Conservation (phyloP, 2,113 vertebrate species). For the Paedocypris sp. region DNA sequence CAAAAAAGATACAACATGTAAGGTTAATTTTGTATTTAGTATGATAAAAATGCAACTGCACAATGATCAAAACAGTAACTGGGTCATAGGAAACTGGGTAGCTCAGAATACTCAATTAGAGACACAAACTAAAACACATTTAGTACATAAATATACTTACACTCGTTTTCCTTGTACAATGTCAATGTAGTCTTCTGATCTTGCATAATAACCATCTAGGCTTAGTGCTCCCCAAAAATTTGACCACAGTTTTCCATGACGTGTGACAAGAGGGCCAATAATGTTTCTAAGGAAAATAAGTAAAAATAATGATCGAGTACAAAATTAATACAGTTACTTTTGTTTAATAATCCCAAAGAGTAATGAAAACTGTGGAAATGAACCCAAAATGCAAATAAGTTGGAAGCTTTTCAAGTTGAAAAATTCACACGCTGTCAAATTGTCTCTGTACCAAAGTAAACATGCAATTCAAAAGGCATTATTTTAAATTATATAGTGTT, state of each 20-base stretch:
- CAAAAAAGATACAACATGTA: constrained; percentile 32
- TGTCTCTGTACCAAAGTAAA: constrained; percentile 21
- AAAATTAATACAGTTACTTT: constrained; percentile 42
- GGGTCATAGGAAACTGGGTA: too few species aligned
- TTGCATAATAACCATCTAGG: constrained; percentile 90
- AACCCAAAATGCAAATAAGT: too few species aligned
- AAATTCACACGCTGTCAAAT: constrained; percentile 20
- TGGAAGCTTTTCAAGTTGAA: constrained; percentile 8
- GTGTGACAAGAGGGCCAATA: constrained; percentile 85
- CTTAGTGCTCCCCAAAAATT: constrained; percentile 97
- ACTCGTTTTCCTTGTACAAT: constrained; percentile 89
- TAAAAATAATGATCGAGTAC: constrained; percentile 24
- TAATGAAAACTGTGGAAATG: too few species aligned
- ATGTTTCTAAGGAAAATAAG: constrained; percentile 76
- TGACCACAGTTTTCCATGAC: constrained; percentile 92
- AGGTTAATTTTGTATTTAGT: too few species aligned
- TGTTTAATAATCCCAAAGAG: too few species aligned
- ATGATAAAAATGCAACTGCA: too few species aligned
- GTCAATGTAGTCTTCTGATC: constrained; percentile 93
- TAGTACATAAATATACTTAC: constrained; percentile 73
- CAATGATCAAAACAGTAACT: background rate
- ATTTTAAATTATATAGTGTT: constrained; percentile 36
- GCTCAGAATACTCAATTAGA: too few species aligned
- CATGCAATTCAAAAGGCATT: constrained; percentile 24
- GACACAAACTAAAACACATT: background rate